Evolutionary conservation across 2,888 invertebrate species (phyloP).

Genomic region (Cephalotes varians): DNA sequence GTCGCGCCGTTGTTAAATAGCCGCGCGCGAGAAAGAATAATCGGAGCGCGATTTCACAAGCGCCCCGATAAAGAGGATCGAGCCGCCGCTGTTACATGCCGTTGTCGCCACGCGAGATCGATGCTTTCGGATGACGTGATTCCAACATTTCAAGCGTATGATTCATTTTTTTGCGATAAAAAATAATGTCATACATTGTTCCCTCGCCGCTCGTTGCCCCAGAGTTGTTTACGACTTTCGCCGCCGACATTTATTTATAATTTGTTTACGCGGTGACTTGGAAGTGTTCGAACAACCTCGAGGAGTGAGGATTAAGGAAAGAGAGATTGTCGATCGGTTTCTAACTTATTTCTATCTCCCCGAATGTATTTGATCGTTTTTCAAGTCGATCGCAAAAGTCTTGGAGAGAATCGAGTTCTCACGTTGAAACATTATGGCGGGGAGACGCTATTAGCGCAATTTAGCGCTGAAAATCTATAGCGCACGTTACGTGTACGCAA

Average conservation of each 20-base stretch:
- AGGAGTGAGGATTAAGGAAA: neutral
- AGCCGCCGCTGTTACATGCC: neutral
- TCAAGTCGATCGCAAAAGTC: neutral
- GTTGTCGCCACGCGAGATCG: neutral
- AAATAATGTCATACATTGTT: neutral
- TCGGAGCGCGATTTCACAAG: neutral
- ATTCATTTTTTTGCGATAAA: neutral
- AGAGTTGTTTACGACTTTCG: neutral
- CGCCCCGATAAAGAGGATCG: neutral
- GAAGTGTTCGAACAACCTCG: neutral
- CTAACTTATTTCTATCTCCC: neutral
- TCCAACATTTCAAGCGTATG: neutral
- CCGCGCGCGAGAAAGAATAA: neutral
- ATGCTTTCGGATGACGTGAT: neutral
- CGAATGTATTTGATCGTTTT: neutral
- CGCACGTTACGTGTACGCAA: too few relatives aligned
- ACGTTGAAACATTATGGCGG: too few relatives aligned
- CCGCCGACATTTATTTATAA: neutral
- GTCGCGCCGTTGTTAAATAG: neutral
- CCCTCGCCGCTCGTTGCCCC: neutral
- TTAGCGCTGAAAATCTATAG: too few relatives aligned
- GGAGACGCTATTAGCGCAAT: too few relatives aligned
- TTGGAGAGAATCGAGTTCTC: too few relatives aligned
- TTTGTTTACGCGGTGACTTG: neutral
- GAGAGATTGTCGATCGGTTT: neutral